phyloP scores from a whole-genome alignment of 2,113 vertebrate genomes.

The Macquaria ambigua region DNA sequence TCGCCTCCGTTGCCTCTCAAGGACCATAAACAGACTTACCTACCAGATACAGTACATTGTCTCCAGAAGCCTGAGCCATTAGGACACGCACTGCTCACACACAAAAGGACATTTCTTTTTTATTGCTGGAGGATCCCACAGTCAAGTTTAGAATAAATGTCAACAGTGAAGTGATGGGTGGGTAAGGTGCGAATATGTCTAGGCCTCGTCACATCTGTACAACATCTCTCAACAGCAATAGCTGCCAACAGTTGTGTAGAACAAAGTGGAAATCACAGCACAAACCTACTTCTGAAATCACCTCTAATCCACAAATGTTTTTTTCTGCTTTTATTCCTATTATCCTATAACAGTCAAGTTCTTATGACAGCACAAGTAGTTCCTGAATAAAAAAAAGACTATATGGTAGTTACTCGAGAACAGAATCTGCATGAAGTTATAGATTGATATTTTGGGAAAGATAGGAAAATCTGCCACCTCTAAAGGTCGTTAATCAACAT shows the following conservation, averaged over 20 bases:
- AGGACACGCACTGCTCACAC: neutral
- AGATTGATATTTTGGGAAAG: neutral
- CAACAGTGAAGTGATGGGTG: neutral
- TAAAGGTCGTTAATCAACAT: no score
- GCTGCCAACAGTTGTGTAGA: neutral
- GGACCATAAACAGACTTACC: neutral
- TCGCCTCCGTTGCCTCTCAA: neutral
- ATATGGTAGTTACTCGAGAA: neutral
- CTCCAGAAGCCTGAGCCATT: neutral
- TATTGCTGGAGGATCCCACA: neutral
- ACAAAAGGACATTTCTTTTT: neutral
- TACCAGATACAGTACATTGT: neutral
- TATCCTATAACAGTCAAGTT: neutral
- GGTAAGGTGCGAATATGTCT: neutral
- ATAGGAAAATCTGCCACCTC: no score
- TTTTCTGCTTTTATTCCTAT: neutral
- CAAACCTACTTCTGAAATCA: neutral
- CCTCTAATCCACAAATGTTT: neutral
- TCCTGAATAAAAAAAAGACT: neutral
- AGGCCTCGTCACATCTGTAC: neutral
- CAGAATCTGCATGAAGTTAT: neutral
- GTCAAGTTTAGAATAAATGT: neutral
- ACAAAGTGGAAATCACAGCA: no score
- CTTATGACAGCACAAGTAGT: neutral
- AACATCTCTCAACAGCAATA: neutral